Evolutionary conservation across 2,113 vertebrate species (phyloP).

Genomic region (Pterocles gutturalis): DNA sequence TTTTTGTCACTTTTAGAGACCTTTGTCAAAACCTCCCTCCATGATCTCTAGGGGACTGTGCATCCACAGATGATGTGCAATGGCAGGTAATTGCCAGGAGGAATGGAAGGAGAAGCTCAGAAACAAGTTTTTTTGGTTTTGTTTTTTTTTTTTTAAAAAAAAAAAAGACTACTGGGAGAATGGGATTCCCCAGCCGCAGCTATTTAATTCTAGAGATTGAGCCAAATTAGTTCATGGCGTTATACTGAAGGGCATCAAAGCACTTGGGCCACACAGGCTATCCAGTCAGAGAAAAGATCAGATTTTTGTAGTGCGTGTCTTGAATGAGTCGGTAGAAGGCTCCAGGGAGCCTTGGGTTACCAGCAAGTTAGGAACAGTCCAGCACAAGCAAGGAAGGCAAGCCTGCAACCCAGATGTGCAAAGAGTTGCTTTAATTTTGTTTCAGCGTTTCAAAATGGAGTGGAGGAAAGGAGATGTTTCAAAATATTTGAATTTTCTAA

Average conservation of each 20-base stretch:
- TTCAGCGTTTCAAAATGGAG: neutral
- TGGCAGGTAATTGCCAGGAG: neutral
- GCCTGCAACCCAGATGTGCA: rapidly evolving
- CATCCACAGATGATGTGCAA: neutral
- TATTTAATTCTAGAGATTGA: neutral
- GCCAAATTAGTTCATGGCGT: neutral
- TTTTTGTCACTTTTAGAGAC: constrained; percentile 1
- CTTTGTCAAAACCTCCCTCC: neutral
- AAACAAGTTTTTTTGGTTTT: too few relatives aligned
- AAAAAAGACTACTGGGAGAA: neutral
- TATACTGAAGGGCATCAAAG: neutral
- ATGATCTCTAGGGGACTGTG: neutral
- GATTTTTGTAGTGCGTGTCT: neutral
- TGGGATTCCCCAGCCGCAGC: neutral
- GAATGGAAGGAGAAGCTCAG: neutral
- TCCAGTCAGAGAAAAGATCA: neutral
- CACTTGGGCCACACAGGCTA: neutral
- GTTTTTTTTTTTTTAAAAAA: neutral
- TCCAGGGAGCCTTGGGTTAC: neutral
- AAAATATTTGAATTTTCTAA: neutral
- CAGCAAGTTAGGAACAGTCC: neutral
- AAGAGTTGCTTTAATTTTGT: neutral
- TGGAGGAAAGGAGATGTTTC: neutral
- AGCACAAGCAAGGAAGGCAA: neutral
- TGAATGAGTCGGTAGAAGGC: neutral